A percentile compares a stretch with the other conserved stretches of the same genome.
These are phyloP conservation scores for Channa maculata DNA, from an alignment of 2,113 vertebrate genomes.

Conservation along the genomic window DNA sequence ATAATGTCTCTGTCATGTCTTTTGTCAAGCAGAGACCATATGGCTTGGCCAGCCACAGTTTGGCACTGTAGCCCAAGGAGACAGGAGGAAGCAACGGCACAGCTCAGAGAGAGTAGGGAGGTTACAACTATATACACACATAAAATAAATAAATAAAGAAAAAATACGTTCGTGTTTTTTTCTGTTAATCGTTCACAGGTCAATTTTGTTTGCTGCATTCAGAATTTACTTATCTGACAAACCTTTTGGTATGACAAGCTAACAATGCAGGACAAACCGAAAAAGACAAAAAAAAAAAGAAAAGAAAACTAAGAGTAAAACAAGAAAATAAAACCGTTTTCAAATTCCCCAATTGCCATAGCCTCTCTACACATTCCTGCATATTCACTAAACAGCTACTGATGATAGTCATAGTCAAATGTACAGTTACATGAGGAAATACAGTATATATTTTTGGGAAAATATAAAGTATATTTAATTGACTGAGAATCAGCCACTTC, in stretches of 20 bases:
- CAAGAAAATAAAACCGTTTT: too few relatives aligned
- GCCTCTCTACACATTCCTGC: too few relatives aligned
- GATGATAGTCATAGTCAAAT: neutral
- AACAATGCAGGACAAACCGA: neutral
- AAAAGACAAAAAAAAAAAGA: too few relatives aligned
- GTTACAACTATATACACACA: slow-evolving; percentile 23
- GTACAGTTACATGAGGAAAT: neutral
- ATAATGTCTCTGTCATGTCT: slow-evolving; percentile 57
- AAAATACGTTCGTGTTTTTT: too few relatives aligned
- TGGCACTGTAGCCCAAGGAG: slow-evolving; percentile 65
- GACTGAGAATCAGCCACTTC: neutral
- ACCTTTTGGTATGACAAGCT: too few relatives aligned
- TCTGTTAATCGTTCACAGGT: too few relatives aligned
- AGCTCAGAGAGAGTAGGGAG: slow-evolving; percentile 50
- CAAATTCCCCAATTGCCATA: too few relatives aligned
- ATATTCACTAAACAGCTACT: too few relatives aligned
- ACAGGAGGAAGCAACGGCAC: slow-evolving; percentile 55
- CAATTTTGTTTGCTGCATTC: too few relatives aligned
- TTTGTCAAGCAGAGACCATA: slow-evolving; percentile 74
- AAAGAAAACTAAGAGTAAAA: too few relatives aligned
- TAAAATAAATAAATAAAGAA: too few relatives aligned
- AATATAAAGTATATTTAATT: neutral
- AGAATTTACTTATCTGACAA: too few relatives aligned
- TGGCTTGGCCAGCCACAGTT: slow-evolving; percentile 61
- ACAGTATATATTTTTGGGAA: neutral